Conservation (phyloP, 2,113 vertebrate species). For the Corvus hawaiiensis region DNA sequence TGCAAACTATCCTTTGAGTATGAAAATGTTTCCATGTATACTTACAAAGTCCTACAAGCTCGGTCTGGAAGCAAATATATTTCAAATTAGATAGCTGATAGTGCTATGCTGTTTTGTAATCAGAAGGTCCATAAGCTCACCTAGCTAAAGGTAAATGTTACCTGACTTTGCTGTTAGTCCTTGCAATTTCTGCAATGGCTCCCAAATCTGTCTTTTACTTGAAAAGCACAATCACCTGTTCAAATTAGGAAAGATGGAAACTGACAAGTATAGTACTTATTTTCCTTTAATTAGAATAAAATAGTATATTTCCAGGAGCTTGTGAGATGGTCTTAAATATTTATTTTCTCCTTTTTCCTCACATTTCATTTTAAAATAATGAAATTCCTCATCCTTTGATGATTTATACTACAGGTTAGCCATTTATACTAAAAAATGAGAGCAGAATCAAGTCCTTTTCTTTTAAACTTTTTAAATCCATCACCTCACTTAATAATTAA, state of each 20-base stretch:
- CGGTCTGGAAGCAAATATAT: background rate
- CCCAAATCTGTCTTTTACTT: background rate
- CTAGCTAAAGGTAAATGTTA: background rate
- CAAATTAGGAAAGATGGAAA: background rate
- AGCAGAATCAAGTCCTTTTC: background rate
- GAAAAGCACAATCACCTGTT: background rate
- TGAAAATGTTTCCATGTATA: background rate
- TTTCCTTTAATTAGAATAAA: background rate
- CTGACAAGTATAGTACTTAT: background rate
- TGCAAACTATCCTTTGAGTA: background rate
- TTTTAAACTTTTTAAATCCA: background rate
- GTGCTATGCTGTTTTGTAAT: background rate
- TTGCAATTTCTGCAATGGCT: background rate
- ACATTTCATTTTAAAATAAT: background rate
- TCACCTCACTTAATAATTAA: background rate
- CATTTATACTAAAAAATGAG: background rate
- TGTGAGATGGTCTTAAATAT: background rate
- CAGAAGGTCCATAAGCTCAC: background rate
- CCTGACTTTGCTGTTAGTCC: background rate
- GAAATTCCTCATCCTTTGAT: background rate
- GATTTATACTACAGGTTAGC: background rate
- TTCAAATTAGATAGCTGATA: background rate
- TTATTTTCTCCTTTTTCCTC: background rate
- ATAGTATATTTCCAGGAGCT: background rate
- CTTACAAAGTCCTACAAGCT: background rate